phyloP scores from a whole-genome alignment of 2,888 invertebrate species.

The Spialia ferax region DNA sequence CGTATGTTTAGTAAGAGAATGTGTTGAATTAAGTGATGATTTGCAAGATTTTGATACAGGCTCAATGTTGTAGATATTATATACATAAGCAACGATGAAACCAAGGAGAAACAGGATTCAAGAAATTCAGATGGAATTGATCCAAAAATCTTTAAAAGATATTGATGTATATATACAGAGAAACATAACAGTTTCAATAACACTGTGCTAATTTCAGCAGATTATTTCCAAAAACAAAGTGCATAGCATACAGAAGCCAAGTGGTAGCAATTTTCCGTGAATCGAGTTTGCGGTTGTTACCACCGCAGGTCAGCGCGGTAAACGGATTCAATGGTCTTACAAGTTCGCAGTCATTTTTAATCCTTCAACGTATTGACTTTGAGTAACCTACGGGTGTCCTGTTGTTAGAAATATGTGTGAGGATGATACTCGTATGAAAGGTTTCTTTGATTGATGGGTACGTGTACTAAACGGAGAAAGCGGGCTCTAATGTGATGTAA shows the following conservation, averaged over 20 bases:
- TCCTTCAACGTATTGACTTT: slow-evolving; percentile 15
- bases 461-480: too few species aligned
- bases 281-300: slow-evolving; percentile 16
- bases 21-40: too few species aligned
- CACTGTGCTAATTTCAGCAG: background rate
- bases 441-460: background rate
- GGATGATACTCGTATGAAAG: background rate
- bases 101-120: too few species aligned
- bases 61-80: too few species aligned
- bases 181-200: background rate
- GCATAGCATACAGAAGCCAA: slow-evolving; percentile 15
- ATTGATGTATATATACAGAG: background rate
- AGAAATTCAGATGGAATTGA: too few species aligned
- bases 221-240: slow-evolving; percentile 15
- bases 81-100: too few species aligned
- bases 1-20: too few species aligned
- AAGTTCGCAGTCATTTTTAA: slow-evolving; percentile 29
- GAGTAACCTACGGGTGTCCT: background rate
- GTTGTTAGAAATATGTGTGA: background rate
- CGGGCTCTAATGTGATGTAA: too few species aligned
- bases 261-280: slow-evolving; percentile 10
- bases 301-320: slow-evolving; percentile 19
- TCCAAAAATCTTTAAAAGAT: background rate
- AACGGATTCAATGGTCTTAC: slow-evolving; percentile 23
- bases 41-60: too few species aligned